Evolutionary conservation across 2,113 vertebrate species (phyloP).

Genomic region (Columba livia): DNA sequence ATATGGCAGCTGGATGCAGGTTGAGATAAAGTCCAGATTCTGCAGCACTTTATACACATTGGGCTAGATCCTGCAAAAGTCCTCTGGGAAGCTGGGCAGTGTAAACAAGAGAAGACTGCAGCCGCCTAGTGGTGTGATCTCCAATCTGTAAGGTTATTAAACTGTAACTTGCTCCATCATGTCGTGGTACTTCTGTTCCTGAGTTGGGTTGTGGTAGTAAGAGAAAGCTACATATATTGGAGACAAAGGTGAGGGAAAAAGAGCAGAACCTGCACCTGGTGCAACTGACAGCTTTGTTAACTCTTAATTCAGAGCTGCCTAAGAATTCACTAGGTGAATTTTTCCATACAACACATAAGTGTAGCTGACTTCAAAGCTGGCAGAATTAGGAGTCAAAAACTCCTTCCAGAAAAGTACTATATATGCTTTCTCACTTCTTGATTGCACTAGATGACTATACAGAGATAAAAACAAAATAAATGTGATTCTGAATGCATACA

Average conservation of each 20-base stretch:
- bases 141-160: background rate
- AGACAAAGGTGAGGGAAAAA: background rate
- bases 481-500: background rate
- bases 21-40: background rate
- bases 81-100: background rate
- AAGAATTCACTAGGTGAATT: background rate
- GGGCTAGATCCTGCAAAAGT: background rate
- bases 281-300: fast-evolving
- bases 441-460: background rate
- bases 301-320: background rate
- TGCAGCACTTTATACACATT: background rate
- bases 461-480: background rate
- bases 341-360: background rate
- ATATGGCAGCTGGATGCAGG: background rate
- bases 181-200: background rate
- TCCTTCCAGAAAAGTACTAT: background rate
- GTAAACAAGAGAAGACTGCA: background rate
- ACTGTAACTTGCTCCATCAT: background rate
- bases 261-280: background rate
- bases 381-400: background rate
- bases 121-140: background rate
- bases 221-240: background rate
- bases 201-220: background rate
- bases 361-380: background rate
- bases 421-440: background rate